Base-by-base conservation (phyloP, 1,140 invertebrate species). In the Stratiolaelaps scimitus region DNA sequence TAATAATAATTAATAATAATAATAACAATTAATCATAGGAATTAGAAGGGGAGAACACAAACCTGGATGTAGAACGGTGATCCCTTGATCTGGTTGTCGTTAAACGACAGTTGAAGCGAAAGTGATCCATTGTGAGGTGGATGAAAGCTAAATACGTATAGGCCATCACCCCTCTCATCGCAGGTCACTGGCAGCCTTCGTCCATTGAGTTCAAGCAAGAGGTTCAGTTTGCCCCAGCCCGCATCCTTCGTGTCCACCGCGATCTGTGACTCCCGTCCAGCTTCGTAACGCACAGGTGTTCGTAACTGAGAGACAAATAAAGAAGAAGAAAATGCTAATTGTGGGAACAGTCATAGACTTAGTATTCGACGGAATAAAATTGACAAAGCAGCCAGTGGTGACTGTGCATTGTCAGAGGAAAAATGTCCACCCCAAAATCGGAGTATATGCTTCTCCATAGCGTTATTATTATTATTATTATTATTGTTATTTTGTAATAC, bases 61-160 rank as follows among this genome's bases (percentile, higher is more conserved):
- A 40, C 34, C 34, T 40, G 34, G 10, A 40, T 40, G 34, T 40
- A 40, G 34, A 40, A 40, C 5, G 29, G 28, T n/a, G 34, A 68
- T 67, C 92, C 92, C 80, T 89, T 88, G n/a, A 97, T 88, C 72
- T 95, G 91, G 69, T 87, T 86, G 4, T 89, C 89, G 75, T 96
- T 97, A 74, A 95, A 97, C 72, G 91, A 92, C 17, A 95, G 83
- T 73, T 93, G 92, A 40, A 96, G 82, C 64, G 87, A 82, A 76
- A 98, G 94, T 75, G 92, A 91, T 47, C 93, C 94, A 48, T 86
- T 83, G 47, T 88, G 84, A 65, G 85, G 81, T 0, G 94, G 92
- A 69, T 87, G 85, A 71, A 97, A 93, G 10, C 88, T 86, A 1
- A 95, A 85, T 20, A 85, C 81, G 71, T 95, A 92, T 65, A 86